phyloP scores from a whole-genome alignment of 2,888 invertebrate species.

The Caenorhabditis angaria region DNA sequence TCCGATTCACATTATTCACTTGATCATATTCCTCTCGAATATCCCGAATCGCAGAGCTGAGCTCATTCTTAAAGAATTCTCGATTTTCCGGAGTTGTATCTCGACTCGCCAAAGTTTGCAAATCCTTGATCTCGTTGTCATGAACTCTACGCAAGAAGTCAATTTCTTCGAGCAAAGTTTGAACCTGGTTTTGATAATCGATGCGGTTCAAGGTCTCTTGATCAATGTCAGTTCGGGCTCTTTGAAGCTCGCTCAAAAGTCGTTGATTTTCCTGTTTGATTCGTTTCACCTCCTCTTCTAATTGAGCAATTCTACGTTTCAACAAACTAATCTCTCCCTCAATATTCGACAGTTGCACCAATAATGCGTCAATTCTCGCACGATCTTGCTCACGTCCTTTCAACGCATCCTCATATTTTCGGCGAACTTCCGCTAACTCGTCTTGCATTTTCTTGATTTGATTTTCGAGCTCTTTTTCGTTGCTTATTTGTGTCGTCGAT shows the following conservation, averaged over 20 bases:
- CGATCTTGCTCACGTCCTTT: constrained; percentile 68
- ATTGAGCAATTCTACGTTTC: constrained; percentile 67
- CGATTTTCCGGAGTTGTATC: constrained; percentile 76
- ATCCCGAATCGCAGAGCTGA: constrained; percentile 75
- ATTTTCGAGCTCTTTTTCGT: constrained; percentile 51
- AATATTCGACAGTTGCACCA: constrained; percentile 74
- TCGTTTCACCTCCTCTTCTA: constrained; percentile 72
- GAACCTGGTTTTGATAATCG: constrained; percentile 75
- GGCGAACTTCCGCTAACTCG: constrained; percentile 58
- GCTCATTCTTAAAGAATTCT: constrained; percentile 76
- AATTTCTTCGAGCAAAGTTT: constrained; percentile 75
- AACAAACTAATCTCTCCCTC: constrained; percentile 74
- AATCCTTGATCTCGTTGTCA: constrained; percentile 75
- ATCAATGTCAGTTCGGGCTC: constrained; percentile 72
- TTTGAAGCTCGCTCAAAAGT: constrained; percentile 54
- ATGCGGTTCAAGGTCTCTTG: constrained; percentile 75
- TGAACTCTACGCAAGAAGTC: constrained; percentile 75
- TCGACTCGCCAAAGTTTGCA: constrained; percentile 75
- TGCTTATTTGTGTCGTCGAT: constrained; percentile 61
- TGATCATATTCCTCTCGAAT: constrained; percentile 75
- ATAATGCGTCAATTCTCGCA: constrained; percentile 74
- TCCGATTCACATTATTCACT: constrained; percentile 73
- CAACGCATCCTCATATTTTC: constrained; percentile 70
- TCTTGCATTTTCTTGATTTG: constrained; percentile 61
- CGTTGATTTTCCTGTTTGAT: constrained; percentile 74